Evolutionary conservation across 30 jellyfish, hydroid and myxozoan genomes (phyloP).

Genomic region (Turritopsis dohrnii): DNA sequence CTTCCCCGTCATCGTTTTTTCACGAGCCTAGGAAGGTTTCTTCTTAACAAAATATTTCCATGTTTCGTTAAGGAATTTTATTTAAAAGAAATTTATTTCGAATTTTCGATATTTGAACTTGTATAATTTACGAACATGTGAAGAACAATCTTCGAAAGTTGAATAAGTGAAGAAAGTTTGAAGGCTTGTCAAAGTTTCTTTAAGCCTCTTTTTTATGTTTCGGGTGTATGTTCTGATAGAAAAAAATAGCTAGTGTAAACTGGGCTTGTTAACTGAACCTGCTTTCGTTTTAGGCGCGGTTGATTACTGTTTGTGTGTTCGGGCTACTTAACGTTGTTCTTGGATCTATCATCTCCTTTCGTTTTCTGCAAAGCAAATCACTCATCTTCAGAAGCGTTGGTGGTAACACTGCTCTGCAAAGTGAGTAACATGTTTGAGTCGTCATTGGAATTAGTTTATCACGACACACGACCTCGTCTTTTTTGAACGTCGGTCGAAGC

Average conservation of each 20-base stretch:
- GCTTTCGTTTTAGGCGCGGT: constrained; percentile 56
- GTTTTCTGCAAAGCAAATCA: constrained; percentile 51
- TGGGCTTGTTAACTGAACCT: background rate
- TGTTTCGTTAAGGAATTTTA: background rate
- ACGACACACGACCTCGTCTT: background rate
- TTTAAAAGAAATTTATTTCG: no score
- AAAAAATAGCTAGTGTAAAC: no score
- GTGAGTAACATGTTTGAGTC: constrained; percentile 32
- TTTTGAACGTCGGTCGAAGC: background rate
- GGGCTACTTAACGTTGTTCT: constrained; percentile 82
- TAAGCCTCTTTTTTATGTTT: background rate
- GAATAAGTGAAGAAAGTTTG: no score
- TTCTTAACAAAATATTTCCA: no score
- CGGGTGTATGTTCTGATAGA: background rate
- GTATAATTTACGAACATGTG: no score
- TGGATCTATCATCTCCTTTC: constrained; percentile 50
- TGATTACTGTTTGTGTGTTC: constrained; percentile 54
- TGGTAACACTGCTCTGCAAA: constrained; percentile 61
- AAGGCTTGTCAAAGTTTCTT: no score
- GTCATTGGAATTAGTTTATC: background rate
- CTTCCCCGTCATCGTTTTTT: background rate
- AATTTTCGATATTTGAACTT: no score
- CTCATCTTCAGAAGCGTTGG: constrained; percentile 83
- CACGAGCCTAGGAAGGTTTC: background rate
- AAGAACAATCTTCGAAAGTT: no score